A percentile compares a stretch with the other conserved stretches of the same genome.
These are phyloP conservation scores for Cerceris rybyensis DNA, from an alignment of 2,888 invertebrate genomes.

Conservation along the genomic window DNA sequence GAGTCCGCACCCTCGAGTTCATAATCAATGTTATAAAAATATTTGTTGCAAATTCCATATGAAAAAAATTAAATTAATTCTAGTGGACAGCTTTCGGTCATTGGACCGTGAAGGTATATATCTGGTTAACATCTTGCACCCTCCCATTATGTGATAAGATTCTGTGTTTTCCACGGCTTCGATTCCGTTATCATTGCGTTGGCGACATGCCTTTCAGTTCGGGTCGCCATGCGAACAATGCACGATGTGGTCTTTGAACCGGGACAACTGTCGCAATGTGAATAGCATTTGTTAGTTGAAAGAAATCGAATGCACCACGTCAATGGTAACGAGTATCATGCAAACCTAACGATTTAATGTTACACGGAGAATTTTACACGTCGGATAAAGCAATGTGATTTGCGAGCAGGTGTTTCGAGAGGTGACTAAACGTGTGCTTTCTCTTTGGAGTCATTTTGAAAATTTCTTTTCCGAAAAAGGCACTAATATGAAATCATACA, in stretches of 20 bases:
- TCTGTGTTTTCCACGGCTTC: constrained; percentile 10
- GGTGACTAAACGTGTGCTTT: too few relatives aligned
- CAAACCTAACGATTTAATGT: neutral
- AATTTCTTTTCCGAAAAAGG: too few relatives aligned
- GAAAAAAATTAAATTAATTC: neutral
- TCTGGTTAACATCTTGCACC: neutral
- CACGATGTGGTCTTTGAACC: constrained; percentile 76
- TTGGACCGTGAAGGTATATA: constrained; percentile 6
- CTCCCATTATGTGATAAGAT: neutral
- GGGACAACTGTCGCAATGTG: constrained; percentile 66
- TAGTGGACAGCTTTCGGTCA: neutral
- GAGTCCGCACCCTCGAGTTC: neutral
- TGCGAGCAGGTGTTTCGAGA: too few relatives aligned
- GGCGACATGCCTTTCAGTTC: constrained; percentile 62
- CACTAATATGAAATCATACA: too few relatives aligned
- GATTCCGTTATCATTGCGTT: constrained; percentile 49
- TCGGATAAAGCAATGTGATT: too few relatives aligned
- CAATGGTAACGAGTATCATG: neutral
- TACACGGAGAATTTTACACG: neutral
- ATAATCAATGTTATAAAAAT: neutral
- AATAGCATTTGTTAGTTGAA: constrained; percentile 19
- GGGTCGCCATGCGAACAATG: constrained; percentile 56
- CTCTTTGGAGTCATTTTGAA: too few relatives aligned
- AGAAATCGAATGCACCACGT: constrained; percentile 17
- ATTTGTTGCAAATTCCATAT: neutral